Conservation (phyloP, 2,797 vertebrate species). For the Sebastes itinus region DNA sequence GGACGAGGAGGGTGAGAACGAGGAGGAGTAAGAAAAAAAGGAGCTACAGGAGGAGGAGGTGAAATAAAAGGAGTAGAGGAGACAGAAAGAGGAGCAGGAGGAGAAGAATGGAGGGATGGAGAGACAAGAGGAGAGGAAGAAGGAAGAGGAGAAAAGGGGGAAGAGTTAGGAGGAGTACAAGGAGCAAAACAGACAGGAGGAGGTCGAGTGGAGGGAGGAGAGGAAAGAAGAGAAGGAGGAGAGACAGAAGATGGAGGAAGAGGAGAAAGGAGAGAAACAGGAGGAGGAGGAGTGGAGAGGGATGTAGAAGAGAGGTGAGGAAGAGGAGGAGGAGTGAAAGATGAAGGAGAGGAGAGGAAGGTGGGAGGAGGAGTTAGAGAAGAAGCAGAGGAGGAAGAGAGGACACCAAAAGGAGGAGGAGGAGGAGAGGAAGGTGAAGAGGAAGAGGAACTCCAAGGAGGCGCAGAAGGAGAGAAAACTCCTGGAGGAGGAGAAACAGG, state of each 20-base stretch:
- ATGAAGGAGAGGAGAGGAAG: not conserved
- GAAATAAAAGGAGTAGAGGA: not conserved
- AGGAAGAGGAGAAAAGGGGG: not conserved
- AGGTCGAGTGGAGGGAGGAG: not conserved
- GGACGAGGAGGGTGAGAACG: not conserved
- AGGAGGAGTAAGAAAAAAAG: not conserved
- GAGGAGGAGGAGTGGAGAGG: not conserved
- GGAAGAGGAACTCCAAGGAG: slow-evolving; percentile 16
- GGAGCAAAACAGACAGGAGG: not conserved
- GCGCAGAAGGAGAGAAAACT: not conserved
- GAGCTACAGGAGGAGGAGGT: not conserved
- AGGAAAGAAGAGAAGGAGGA: not conserved
- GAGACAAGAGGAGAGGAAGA: too few relatives aligned
- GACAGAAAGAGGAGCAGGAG: not conserved
- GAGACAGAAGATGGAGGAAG: not conserved
- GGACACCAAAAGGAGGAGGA: not conserved
- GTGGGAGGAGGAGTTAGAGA: not conserved
- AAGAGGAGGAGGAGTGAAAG: not conserved
- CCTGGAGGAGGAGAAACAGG: slow-evolving; percentile 21
- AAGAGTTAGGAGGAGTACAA: not conserved
- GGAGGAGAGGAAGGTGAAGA: not conserved
- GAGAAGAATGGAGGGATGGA: too few relatives aligned
- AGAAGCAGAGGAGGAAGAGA: not conserved
- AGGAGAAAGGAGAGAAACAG: not conserved
- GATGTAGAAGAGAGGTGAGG: not conserved